Conservation (phyloP, 2,888 invertebrate genomes). For the Stegana nigrithorax region DNA sequence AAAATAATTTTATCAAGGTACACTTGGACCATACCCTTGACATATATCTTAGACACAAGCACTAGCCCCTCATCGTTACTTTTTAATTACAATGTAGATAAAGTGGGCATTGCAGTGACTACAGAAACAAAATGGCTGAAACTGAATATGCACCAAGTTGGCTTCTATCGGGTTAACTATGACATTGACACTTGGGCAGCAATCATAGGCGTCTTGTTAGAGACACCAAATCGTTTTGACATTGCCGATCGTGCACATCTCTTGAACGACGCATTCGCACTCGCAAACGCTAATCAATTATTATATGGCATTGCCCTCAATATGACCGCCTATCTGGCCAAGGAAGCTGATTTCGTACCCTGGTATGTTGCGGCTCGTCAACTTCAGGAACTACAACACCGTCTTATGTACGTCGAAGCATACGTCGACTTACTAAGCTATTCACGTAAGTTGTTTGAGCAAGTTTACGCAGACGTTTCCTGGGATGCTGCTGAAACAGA, state of each 20-base stretch:
- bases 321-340: slow-evolving; percentile 75
- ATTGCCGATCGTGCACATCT: slow-evolving; percentile 81
- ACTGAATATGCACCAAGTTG: slow-evolving; percentile 83
- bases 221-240: slow-evolving; percentile 64
- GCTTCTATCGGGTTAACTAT: slow-evolving; percentile 90
- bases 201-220: slow-evolving; percentile 60
- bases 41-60: slow-evolving; percentile 74
- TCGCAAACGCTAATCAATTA: slow-evolving; percentile 79
- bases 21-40: slow-evolving; percentile 86
- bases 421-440: slow-evolving; percentile 72
- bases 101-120: slow-evolving; percentile 49
- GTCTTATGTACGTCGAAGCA: slow-evolving; percentile 71
- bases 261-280: slow-evolving; percentile 82
- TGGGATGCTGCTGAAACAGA: slow-evolving; percentile 73
- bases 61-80: slow-evolving; percentile 50
- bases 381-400: slow-evolving; percentile 69
- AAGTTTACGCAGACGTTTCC: slow-evolving; percentile 73
- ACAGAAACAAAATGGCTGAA: slow-evolving; percentile 77
- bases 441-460: slow-evolving; percentile 72
- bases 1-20: too few relatives aligned
- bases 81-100: slow-evolving; percentile 43
- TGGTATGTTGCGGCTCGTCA: slow-evolving; percentile 78
- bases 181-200: slow-evolving; percentile 74
- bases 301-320: slow-evolving; percentile 77
- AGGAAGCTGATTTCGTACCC: slow-evolving; percentile 78